phyloP scores from a whole-genome alignment of 2,113 vertebrate genomes.

The Stigmatopora argus region DNA sequence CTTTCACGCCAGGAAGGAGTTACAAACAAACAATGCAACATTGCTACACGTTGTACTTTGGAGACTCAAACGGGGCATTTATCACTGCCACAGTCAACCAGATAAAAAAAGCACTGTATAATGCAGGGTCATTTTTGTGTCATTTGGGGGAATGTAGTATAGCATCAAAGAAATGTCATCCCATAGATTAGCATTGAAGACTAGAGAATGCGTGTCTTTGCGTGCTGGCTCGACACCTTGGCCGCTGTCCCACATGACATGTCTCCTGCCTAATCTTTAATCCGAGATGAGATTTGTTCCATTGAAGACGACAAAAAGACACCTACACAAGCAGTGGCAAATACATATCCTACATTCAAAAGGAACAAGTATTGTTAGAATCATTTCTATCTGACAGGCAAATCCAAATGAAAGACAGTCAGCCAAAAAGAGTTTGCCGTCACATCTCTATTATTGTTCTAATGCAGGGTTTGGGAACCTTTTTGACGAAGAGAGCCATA shows the following conservation, averaged over 20 bases:
- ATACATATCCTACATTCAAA: neutral
- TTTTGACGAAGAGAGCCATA: too few relatives aligned
- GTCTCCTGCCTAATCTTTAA: conserved; percentile 21
- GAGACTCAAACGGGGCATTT: too few relatives aligned
- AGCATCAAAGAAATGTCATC: too few relatives aligned
- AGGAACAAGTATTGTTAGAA: neutral
- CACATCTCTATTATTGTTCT: neutral
- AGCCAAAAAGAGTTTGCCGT: neutral
- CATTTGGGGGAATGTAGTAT: too few relatives aligned
- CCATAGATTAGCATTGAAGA: neutral
- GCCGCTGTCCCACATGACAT: conserved; percentile 12
- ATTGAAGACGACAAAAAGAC: neutral
- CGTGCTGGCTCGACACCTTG: conserved; percentile 14
- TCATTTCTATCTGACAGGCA: neutral
- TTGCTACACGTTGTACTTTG: neutral
- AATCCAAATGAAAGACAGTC: neutral
- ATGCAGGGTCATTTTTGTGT: too few relatives aligned
- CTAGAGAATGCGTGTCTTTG: neutral
- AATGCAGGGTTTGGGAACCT: too few relatives aligned
- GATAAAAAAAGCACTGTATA: too few relatives aligned
- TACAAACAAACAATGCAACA: neutral
- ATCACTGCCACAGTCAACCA: too few relatives aligned
- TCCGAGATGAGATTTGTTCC: conserved; percentile 9
- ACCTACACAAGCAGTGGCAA: conserved; percentile 1
- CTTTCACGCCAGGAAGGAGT: neutral